Conservation (phyloP, 2,888 invertebrate species). For the Gasteruption jaculator region DNA sequence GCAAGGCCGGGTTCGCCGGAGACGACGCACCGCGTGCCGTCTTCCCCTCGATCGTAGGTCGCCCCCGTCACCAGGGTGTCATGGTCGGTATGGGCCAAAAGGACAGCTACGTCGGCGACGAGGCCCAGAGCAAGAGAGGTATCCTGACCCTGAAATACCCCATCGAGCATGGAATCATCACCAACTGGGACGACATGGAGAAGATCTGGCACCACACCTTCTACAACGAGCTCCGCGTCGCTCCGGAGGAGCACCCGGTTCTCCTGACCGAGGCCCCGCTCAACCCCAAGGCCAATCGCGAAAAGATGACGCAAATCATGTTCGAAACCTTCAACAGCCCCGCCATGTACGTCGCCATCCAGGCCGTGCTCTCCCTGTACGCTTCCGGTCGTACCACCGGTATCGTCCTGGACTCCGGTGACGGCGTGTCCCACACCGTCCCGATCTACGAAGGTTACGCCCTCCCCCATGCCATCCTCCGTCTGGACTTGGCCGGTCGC, state of each 20-base stretch:
- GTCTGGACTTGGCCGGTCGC: too few relatives aligned
- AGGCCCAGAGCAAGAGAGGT: slow-evolving; percentile 80
- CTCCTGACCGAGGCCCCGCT: slow-evolving; percentile 89
- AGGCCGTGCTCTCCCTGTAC: slow-evolving; percentile 88
- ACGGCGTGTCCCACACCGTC: slow-evolving; percentile 89
- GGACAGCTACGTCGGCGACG: slow-evolving; percentile 82
- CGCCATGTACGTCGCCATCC: slow-evolving; percentile 90
- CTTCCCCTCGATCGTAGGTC: slow-evolving; percentile 86
- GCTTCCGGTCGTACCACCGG: slow-evolving; percentile 92
- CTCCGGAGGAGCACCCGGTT: slow-evolving; percentile 92
- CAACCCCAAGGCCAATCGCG: slow-evolving; percentile 91
- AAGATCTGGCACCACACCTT: slow-evolving; percentile 97
- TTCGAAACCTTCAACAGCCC: slow-evolving; percentile 88
- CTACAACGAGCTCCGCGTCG: slow-evolving; percentile 87
- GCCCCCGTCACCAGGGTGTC: slow-evolving; percentile 71
- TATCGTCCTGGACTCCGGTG: slow-evolving; percentile 87
- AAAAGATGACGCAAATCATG: slow-evolving; percentile 94
- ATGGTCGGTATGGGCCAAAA: slow-evolving; percentile 68
- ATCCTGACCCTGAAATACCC: slow-evolving; percentile 89
- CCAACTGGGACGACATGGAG: slow-evolving; percentile 97
- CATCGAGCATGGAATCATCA: slow-evolving; percentile 92
- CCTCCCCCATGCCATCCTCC: too few relatives aligned
- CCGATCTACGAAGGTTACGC: slow-evolving; percentile 86
- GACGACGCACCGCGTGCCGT: slow-evolving; percentile 86
- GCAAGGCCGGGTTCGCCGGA: slow-evolving; percentile 90